Percentiles rank a stretch among this genome's conserved stretches.
Evolutionary conservation across 2,797 vertebrate species (phyloP).

Genomic region (Eospalax fontanierii): DNA sequence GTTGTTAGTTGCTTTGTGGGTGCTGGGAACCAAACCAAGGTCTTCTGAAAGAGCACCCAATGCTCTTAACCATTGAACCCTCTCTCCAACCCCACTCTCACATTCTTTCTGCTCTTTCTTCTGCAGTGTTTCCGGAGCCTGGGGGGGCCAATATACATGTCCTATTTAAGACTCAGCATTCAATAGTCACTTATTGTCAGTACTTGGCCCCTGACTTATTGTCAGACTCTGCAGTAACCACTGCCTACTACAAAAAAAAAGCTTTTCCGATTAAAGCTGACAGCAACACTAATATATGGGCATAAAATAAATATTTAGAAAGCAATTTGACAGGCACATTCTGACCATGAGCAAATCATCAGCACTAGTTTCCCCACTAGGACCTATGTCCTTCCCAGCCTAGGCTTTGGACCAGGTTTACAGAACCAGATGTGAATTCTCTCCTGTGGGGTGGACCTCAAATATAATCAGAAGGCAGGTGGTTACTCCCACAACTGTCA

Average conservation of each 20-base stretch:
- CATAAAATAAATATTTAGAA: neutral
- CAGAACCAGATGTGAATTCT: neutral
- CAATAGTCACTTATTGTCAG: neutral
- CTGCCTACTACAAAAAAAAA: neutral
- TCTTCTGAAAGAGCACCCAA: neutral
- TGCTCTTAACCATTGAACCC: neutral
- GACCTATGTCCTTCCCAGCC: neutral
- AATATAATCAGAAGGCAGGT: neutral
- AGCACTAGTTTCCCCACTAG: neutral
- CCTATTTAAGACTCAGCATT: no score
- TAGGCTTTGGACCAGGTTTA: neutral
- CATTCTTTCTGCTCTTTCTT: neutral
- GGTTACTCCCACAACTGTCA: neutral
- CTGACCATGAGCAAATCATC: no score
- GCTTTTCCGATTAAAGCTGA: neutral
- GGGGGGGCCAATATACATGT: neutral
- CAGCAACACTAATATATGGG: neutral
- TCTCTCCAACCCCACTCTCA: neutral
- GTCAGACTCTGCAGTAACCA: neutral
- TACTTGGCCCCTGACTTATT: neutral
- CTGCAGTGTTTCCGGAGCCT: neutral
- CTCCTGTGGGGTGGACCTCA: neutral
- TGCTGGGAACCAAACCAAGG: no score
- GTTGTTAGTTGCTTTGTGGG: no score
- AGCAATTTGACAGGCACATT: neutral